Evolutionary conservation across 2,888 invertebrate species (phyloP), one percentile per base, ranked within the genome.

Genomic region (Tethea ocularis): DNA sequence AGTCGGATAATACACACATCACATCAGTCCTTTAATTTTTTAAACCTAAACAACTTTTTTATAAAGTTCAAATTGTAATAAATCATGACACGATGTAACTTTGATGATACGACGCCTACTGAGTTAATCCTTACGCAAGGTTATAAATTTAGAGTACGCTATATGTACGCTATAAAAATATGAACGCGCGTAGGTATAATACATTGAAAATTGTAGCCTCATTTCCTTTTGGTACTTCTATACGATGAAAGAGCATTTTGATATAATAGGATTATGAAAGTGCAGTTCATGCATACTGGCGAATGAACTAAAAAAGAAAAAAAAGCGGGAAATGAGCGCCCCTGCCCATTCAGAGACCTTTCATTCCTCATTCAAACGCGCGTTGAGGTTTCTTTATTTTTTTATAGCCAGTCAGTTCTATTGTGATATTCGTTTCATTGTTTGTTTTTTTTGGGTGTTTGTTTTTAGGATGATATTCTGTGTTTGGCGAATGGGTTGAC

Each of bases 311-410:
- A 33, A 38, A 24, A 56, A 61, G 58, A 62, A 59, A 53, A 67
- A 72, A 72, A 77, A 75, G 69, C 72, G 77, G 78, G 75, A 80
- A 80, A 78, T 72, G 75, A 74, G 74, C 71, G 77, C 71, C 68
- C 76, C 72, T 75, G 77, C 69, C 61, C 66, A 67, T 8, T 8
- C 29, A 29, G 5, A 11, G 13, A 13, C 68, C 38, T 64, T 65
- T 70, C 75, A 72, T 77, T 76, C 72, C 70, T 77, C 78, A 71
- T 74, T 77, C 64, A 73, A 76, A 73, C 69, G 66, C 58, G 46
- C 46, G 46, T 20, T 2, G 46, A 20, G 46, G 62, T 60, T 66
- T 61, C 62, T 63, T 59, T 41, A 57, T 59, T 41, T 62, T 65
- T 57, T 62, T n/a, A n/a, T n/a, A 26, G 33, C n/a, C 2, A 10